These are phyloP conservation scores for Glossosoma conforme DNA, from an alignment of 1,140 invertebrate genomes.

Conservation along the genomic window DNA sequence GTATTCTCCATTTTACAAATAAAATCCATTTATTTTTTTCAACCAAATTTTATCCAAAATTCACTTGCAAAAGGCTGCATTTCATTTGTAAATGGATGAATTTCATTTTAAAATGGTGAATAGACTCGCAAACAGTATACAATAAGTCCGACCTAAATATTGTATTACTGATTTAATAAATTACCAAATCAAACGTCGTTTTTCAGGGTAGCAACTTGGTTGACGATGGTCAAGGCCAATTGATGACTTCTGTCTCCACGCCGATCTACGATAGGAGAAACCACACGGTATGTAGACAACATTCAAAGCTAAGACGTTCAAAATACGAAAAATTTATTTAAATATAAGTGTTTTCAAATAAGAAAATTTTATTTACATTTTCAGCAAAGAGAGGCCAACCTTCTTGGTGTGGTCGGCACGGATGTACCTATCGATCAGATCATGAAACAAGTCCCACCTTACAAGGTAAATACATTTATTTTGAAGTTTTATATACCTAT, in stretches of 20 bases:
- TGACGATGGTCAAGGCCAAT: conserved; percentile 64
- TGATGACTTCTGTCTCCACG: conserved; percentile 87
- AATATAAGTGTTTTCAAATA: not conserved
- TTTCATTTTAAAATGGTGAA: too few species aligned
- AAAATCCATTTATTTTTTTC: too few species aligned
- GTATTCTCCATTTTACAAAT: too few species aligned
- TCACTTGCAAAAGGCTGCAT: too few species aligned
- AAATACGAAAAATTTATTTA: not conserved
- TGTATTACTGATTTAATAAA: not conserved
- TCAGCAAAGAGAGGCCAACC: conserved; percentile 74
- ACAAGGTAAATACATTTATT: conserved; percentile 70
- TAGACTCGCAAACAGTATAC: too few species aligned
- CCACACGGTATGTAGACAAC: conserved; percentile 64
- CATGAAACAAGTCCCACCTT: conserved; percentile 84
- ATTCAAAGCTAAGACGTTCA: too few species aligned
- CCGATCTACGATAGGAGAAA: conserved; percentile 91
- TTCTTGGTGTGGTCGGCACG: conserved; percentile 90
- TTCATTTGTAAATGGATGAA: too few species aligned
- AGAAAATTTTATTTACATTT: conserved; percentile 32
- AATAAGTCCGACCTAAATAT: not conserved
- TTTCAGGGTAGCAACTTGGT: conserved; percentile 61
- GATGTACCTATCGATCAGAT: conserved; percentile 92
- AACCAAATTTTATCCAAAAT: too few species aligned
- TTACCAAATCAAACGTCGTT: not conserved
- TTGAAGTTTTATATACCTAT: not conserved